Base-by-base conservation (phyloP, 1,140 invertebrate genomes). In the Cydia fagiglandana region DNA sequence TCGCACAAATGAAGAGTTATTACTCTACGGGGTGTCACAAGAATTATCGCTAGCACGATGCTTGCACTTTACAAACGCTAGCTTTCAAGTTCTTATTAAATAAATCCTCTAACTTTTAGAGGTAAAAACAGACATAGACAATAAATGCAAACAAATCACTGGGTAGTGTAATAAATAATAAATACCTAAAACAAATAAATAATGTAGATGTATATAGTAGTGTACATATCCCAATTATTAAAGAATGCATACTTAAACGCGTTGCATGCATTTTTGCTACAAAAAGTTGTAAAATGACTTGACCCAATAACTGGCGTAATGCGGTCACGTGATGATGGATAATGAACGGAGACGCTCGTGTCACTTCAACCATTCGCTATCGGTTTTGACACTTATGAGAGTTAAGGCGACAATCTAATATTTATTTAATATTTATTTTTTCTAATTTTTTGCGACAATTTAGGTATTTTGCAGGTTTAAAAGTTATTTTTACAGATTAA, bases 1-100 rank as follows among this genome's bases (percentile, higher is more conserved):
- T 70, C 66, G 30, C 66, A 10, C 34, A n/a, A 41, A 70, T 70
- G 34, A 38, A 41, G 34, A 70, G n/a, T 70, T 70, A 70, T 38
- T 70, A 61, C 56, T 24, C 56, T 61, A 41, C 6, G 15, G 4
- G n/a, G 28, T 70, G 38, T 70, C 66, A 41, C 66, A 41, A 41
- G 66, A 70, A 38, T 38, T 70, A 38, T 10, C 66, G 38, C n/a
- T n/a, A 41, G n/a, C 20, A 68, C 2, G 5, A 56, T 3, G 15
- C n/a, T 56, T 15, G 15, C 53, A 24, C 6, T 24, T 17, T 53
- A 17, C 50, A 15, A 15, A 50, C 15, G n/a, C 4, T 7, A 17
- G 5, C 50, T n/a, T 53, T 53, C n/a, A 53, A 53, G 2, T n/a
- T 53, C 0, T 17, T n/a, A n/a, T n/a, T n/a, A n/a, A n/a, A n/a